Conservation (phyloP, 2,797 vertebrate genomes). For the Melanotaenia pygmaea region DNA sequence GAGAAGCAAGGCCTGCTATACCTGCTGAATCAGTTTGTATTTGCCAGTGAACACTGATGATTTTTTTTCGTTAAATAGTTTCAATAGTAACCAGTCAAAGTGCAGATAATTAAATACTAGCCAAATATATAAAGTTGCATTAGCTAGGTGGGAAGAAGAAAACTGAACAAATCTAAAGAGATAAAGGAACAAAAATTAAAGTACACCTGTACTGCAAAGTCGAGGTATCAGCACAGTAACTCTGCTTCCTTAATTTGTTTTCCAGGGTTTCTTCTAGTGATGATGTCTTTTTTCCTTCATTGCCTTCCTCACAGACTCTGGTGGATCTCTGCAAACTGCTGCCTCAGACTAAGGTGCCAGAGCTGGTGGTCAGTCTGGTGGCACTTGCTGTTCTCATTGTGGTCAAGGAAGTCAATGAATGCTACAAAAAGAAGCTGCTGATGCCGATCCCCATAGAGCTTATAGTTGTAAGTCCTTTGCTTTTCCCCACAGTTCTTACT, state of each 20-base stretch:
- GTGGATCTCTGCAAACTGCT: constrained; percentile 85
- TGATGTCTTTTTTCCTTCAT: background rate
- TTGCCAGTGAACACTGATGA: too few species aligned
- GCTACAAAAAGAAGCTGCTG: constrained; percentile 81
- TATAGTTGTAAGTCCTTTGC: constrained; percentile 82
- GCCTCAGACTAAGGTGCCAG: constrained; percentile 80
- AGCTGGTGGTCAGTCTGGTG: constrained; percentile 85
- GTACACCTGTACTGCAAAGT: too few species aligned
- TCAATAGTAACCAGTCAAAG: background rate
- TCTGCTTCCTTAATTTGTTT: background rate
- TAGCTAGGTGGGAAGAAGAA: background rate
- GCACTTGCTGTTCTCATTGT: constrained; percentile 82
- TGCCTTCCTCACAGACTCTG: constrained; percentile 78
- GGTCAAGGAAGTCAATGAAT: constrained; percentile 88
- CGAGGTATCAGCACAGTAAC: background rate
- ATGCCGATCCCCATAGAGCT: constrained; percentile 92
- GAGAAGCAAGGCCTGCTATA: background rate
- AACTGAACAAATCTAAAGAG: background rate
- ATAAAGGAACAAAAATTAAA: too few species aligned
- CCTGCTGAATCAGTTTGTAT: too few species aligned
- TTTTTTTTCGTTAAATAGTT: too few species aligned
- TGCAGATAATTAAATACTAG: background rate
- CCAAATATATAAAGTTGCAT: background rate
- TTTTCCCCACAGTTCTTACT: background rate
- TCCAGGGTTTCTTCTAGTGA: background rate